A percentile compares a stretch with the other conserved stretches of the same genome.
Conservation (phyloP, 2,888 invertebrate genomes). For the Chymomyza procnemis region DNA sequence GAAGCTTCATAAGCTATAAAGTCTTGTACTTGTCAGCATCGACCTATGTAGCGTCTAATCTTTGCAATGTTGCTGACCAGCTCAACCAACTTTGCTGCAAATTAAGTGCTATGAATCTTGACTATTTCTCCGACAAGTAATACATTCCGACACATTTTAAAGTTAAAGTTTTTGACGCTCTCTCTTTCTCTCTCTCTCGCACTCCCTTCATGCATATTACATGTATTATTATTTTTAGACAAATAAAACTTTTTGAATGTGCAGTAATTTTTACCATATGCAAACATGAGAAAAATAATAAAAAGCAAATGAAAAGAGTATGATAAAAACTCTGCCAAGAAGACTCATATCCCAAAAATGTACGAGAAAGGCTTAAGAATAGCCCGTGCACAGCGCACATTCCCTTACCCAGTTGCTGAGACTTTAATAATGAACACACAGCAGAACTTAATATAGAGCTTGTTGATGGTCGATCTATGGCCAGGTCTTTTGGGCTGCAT, state of each 20-base stretch:
- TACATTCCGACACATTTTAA: not conserved
- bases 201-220: not conserved
- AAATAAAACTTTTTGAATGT: not conserved
- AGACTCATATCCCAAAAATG: not conserved
- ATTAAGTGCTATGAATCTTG: no score
- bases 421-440: not conserved
- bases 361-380: no score
- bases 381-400: no score
- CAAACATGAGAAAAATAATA: not conserved
- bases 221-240: not conserved
- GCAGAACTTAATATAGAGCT: not conserved
- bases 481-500: not conserved
- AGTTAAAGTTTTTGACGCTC: not conserved
- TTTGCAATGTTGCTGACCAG: no score
- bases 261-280: not conserved
- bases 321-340: not conserved
- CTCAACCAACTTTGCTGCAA: no score
- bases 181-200: not conserved
- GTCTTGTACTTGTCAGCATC: no score
- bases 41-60: no score
- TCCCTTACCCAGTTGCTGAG: not conserved
- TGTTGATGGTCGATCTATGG: not conserved
- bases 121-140: not conserved
- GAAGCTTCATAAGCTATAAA: no score
- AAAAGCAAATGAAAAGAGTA: not conserved